phyloP scores from a whole-genome alignment of 2,797 vertebrate species.

The Poecilia wingei region DNA sequence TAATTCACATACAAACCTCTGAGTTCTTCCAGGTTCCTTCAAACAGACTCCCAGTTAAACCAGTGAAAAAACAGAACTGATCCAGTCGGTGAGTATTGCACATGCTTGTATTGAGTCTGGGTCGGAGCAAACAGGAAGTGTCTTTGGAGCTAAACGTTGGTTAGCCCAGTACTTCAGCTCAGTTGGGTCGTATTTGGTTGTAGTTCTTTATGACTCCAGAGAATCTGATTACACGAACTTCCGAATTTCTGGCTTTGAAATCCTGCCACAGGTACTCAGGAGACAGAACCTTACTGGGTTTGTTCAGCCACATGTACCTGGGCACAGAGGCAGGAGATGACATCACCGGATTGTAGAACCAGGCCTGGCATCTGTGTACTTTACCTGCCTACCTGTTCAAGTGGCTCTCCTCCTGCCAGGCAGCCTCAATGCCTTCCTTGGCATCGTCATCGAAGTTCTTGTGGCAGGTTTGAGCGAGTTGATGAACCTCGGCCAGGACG shows the following conservation, averaged over 20 bases:
- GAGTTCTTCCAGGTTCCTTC: not conserved
- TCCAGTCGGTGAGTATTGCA: not conserved
- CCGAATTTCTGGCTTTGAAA: constrained; percentile 43
- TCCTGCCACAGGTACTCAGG: constrained; percentile 84
- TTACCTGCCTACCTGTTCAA: constrained; percentile 72
- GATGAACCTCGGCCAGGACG: constrained; percentile 52
- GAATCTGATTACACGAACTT: constrained; percentile 73
- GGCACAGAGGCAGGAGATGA: constrained; percentile 13
- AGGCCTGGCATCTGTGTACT: too few relatives aligned
- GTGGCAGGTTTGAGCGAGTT: constrained; percentile 72
- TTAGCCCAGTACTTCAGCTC: not conserved
- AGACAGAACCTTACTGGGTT: constrained; percentile 83
- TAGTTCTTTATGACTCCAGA: constrained; percentile 74
- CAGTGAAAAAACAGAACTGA: not conserved
- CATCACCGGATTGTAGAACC: not conserved
- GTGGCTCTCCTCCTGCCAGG: constrained; percentile 86
- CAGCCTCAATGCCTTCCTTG: constrained; percentile 72
- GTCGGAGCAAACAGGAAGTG: not conserved
- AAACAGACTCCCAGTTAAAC: not conserved
- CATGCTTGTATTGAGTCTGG: not conserved
- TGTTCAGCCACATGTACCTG: constrained; percentile 78
- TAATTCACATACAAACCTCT: not conserved
- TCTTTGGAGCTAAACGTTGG: too few relatives aligned
- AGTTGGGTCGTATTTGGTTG: constrained; percentile 54
- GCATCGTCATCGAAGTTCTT: constrained; percentile 74